Evolutionary conservation across 92 coral and sea anemone genomes (phyloP).

Genomic region (Siderastrea radians): DNA sequence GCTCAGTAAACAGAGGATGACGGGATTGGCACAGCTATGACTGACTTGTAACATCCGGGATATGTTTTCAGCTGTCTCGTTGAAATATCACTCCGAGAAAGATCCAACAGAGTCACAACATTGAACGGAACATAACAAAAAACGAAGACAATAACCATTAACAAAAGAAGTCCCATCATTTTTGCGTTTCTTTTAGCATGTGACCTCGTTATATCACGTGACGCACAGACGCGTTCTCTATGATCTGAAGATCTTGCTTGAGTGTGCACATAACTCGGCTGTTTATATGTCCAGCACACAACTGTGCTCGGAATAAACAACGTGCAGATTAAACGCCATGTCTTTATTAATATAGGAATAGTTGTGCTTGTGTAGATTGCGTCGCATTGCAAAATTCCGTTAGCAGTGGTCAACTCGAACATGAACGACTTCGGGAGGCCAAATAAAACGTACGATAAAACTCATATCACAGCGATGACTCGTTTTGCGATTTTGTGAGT

Average conservation of each 20-base stretch:
- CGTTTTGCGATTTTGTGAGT: not conserved
- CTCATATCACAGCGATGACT: not conserved
- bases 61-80: slow-evolving; percentile 11
- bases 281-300: slow-evolving; percentile 2
- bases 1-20: slow-evolving; percentile 17
- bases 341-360: not conserved
- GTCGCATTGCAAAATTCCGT: slow-evolving; percentile 19
- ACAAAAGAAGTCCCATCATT: slow-evolving; percentile 2
- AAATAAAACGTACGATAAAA: not conserved
- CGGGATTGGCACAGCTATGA: slow-evolving; percentile 37
- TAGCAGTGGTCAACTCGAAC: not conserved
- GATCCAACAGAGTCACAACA: not conserved
- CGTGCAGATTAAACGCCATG: not conserved
- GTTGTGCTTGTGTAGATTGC: not conserved
- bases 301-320: not conserved
- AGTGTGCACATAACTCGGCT: slow-evolving; percentile 13
- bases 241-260: not conserved
- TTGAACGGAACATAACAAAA: slow-evolving; percentile 26
- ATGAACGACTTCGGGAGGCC: slow-evolving; percentile 17
- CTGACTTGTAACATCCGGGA: slow-evolving; percentile 37
- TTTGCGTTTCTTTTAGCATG: slow-evolving; percentile 17
- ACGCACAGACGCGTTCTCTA: not conserved
- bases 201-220: not conserved
- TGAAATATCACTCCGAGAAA: not conserved
- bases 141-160: slow-evolving; percentile 8